Evolutionary conservation across 1,140 invertebrate genomes (phyloP).

Genomic region (fruit fly (Drosophila melanogaster)): DNA sequence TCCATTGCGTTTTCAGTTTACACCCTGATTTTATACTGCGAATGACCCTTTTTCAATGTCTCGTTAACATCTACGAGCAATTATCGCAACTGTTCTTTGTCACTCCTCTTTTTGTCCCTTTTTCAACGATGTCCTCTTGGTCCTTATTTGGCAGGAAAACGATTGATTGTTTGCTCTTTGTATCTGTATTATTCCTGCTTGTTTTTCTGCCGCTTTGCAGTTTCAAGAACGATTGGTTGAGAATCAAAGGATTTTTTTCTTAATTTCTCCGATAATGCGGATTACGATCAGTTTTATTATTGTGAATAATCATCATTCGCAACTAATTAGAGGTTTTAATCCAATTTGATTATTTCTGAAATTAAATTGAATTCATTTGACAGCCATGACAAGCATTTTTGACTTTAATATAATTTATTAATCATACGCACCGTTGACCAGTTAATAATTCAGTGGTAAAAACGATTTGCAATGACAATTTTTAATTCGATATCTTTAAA

Average conservation of each 20-base stretch:
- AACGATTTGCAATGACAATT: conserved; percentile 11
- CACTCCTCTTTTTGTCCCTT: conserved; percentile 8
- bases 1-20: not conserved
- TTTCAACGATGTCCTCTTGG: conserved; percentile 8
- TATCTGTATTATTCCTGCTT: conserved; percentile 21
- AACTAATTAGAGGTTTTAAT: not conserved
- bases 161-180: conserved; percentile 39
- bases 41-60: conserved; percentile 26
- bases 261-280: conserved; percentile 1
- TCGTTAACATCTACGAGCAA: conserved; percentile 35
- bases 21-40: not conserved
- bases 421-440: conserved; percentile 28
- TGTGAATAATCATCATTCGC: conserved; percentile 1
- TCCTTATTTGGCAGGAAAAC: conserved; percentile 18
- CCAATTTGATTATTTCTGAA: conserved; percentile 10
- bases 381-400: conserved; percentile 15
- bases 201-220: conserved; percentile 3
- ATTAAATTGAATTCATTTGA: conserved; percentile 1
- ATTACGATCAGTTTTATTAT: not conserved
- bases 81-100: conserved; percentile 31
- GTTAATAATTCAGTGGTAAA: conserved; percentile 1
- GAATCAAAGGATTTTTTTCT: conserved; percentile 8
- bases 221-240: conserved; percentile 19
- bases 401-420: conserved; percentile 34
- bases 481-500: not conserved